phyloP scores from a whole-genome alignment of 2,888 invertebrate genomes.

The Nemotelus pantherinus region DNA sequence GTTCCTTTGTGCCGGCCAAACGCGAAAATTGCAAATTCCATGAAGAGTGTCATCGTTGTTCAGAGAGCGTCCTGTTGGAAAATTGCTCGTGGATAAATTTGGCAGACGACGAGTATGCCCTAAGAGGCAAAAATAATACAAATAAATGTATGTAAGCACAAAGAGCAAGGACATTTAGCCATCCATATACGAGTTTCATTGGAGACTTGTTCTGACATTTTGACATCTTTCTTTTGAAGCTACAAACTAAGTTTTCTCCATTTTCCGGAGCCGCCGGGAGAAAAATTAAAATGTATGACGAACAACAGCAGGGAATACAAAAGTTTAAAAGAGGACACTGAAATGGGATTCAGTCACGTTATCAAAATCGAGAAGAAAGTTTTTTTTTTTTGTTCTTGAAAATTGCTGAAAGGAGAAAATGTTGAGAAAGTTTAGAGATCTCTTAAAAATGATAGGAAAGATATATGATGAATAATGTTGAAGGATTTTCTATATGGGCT shows the following conservation, averaged over 20 bases:
- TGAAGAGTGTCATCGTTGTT: neutral
- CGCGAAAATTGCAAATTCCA: slow-evolving; percentile 23
- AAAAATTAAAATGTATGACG: slow-evolving; percentile 3
- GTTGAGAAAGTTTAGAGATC: too few relatives aligned
- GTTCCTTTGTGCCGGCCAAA: neutral
- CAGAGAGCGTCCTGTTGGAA: neutral
- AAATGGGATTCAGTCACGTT: too few relatives aligned
- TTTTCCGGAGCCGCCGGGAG: neutral
- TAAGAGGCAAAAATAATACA: neutral
- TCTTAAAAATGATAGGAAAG: too few relatives aligned
- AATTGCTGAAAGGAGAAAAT: too few relatives aligned
- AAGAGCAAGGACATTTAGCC: neutral
- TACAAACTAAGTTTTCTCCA: slow-evolving; percentile 20
- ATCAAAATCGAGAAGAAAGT: neutral
- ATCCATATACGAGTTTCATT: neutral
- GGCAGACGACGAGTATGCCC: neutral
- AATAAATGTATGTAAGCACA: neutral
- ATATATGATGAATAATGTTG: too few relatives aligned
- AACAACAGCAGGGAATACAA: neutral
- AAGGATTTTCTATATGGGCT: too few relatives aligned
- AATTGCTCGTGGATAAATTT: neutral
- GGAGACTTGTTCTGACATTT: slow-evolving; percentile 19
- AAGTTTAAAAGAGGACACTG: neutral
- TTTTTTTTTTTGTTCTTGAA: too few relatives aligned
- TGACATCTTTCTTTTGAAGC: slow-evolving; percentile 29